Evolutionary conservation across 2,888 invertebrate genomes (phyloP).

Genomic region (Alentia gelatinosa): DNA sequence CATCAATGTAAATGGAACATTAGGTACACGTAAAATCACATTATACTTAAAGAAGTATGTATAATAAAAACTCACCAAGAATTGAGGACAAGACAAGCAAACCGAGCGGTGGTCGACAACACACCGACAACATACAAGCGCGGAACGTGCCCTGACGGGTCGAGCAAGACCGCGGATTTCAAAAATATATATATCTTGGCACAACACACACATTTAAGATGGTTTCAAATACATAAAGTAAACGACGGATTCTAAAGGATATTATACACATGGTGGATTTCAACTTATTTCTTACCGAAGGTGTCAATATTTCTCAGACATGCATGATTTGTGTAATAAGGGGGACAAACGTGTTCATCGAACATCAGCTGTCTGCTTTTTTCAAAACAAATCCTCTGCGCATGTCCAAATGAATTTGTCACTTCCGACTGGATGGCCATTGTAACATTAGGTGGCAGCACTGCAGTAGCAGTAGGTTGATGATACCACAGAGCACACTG

Average conservation of each 20-base stretch:
- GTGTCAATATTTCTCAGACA: background rate
- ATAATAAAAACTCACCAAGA: background rate
- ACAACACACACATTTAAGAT: background rate
- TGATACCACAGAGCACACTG: too few relatives aligned
- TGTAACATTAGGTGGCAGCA: background rate
- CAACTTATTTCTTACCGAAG: background rate
- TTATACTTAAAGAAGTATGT: too few relatives aligned
- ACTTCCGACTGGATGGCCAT: background rate
- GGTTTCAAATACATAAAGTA: background rate
- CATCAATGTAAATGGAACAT: too few relatives aligned
- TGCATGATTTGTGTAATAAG: background rate
- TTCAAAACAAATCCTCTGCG: conserved; percentile 46
- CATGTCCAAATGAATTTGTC: background rate
- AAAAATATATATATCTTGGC: background rate
- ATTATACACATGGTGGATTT: background rate
- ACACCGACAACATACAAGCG: conserved; percentile 8
- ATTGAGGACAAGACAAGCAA: background rate
- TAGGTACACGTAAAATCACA: too few relatives aligned
- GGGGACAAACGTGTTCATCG: background rate
- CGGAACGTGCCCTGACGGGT: conserved; percentile 30
- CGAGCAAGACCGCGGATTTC: conserved; percentile 8
- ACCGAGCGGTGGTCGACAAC: background rate
- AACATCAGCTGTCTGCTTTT: conserved; percentile 39
- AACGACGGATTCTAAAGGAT: background rate
- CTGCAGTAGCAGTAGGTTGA: too few relatives aligned